phyloP scores from a whole-genome alignment of 53 echinoderm and acorn worm species.

The Zoroaster sp. region DNA sequence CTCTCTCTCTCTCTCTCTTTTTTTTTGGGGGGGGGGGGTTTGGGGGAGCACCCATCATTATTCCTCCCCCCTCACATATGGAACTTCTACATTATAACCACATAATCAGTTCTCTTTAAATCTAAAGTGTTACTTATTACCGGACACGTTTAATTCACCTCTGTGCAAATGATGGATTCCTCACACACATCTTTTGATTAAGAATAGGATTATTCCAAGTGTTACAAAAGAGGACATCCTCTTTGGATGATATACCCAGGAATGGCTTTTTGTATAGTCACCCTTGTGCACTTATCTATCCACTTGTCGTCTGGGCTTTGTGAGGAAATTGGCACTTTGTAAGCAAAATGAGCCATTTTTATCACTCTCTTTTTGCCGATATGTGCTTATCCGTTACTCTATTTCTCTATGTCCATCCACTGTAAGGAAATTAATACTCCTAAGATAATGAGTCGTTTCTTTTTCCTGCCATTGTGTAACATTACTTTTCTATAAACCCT shows the following conservation, averaged over 20 bases:
- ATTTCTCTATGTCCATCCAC: not conserved
- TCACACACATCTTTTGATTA: slow-evolving; percentile 17
- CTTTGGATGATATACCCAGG: not conserved
- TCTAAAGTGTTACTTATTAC: not conserved
- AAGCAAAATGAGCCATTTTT: not conserved
- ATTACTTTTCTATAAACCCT: not conserved
- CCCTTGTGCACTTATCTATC: not conserved
- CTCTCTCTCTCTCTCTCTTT: too few relatives aligned
- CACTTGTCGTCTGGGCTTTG: not conserved
- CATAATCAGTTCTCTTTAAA: not conserved
- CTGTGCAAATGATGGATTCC: slow-evolving; percentile 3
- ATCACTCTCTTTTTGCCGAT: not conserved
- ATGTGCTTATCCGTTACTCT: not conserved
- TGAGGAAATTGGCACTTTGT: slow-evolving; percentile 21
- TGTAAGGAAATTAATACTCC: slow-evolving; percentile 19
- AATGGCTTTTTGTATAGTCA: not conserved
- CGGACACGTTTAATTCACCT: not conserved
- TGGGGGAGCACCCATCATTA: too few relatives aligned
- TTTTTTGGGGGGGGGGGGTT: too few relatives aligned
- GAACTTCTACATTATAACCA: not conserved
- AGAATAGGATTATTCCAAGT: slow-evolving; percentile 3
- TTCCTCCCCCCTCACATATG: not conserved
- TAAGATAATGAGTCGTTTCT: not conserved
- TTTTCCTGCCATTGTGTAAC: not conserved
- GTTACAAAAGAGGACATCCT: slow-evolving; percentile 30